A percentile compares a stretch with the other conserved stretches of the same genome.
Evolutionary conservation across 2,113 vertebrate species (phyloP).

Genomic region (Amblyopsis rosae): DNA sequence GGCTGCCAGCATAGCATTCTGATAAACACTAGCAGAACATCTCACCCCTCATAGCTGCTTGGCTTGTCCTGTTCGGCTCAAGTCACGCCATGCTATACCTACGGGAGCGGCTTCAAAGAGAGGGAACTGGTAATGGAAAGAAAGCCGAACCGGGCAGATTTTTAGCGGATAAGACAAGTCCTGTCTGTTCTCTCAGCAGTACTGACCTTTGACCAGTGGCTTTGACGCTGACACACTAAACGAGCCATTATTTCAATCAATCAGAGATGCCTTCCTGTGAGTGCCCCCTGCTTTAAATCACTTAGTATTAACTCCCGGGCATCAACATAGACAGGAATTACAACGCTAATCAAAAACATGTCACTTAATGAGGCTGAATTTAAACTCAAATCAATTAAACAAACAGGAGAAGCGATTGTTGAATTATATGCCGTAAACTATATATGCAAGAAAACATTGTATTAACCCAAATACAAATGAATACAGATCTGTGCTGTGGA

Average conservation of each 20-base stretch:
- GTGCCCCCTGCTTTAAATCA: conserved; percentile 54
- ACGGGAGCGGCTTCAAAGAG: conserved; percentile 58
- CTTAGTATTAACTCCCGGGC: conserved; percentile 11
- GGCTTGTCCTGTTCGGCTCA: conserved; percentile 31
- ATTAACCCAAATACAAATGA: background rate
- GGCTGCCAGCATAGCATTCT: conserved; percentile 57
- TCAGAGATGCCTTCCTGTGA: conserved; percentile 48
- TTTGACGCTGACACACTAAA: conserved; percentile 59
- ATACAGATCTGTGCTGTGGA: background rate
- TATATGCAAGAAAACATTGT: conserved; percentile 18
- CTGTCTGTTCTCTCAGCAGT: conserved; percentile 52
- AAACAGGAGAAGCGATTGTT: conserved; percentile 18
- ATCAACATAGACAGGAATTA: background rate
- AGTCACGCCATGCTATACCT: conserved; percentile 58
- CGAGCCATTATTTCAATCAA: conserved; percentile 69
- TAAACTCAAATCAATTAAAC: background rate
- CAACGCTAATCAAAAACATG: conserved; percentile 44
- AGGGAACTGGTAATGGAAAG: conserved; percentile 13
- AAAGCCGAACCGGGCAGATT: conserved; percentile 50
- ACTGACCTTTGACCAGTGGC: conserved; percentile 62
- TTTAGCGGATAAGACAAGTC: conserved; percentile 55
- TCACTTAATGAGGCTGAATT: background rate
- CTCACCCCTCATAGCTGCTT: conserved; percentile 41
- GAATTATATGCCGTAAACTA: conserved; percentile 20
- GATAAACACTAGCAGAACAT: conserved; percentile 75